Evolutionary conservation across 2,797 vertebrate species (phyloP), one percentile per base, ranked within the genome.

Genomic region (Helostoma temminkii): DNA sequence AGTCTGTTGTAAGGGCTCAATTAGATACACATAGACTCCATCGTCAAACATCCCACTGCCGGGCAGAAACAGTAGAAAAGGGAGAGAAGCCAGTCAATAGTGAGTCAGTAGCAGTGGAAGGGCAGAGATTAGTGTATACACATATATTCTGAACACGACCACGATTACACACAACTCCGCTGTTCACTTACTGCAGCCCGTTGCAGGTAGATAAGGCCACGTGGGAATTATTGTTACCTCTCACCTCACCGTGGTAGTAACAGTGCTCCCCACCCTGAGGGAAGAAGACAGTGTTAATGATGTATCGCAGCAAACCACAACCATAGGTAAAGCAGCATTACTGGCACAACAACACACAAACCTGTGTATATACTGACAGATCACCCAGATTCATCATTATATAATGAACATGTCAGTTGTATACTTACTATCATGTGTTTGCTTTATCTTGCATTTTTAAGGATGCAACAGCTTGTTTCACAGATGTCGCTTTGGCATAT

Each of bases 41-140:
- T 99, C 97, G 81, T 98, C 97, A 93, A 99, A 99, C 95, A 97
- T 96, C 67, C 98, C 98, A 76, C 98, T 99, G 83, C 80, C 80
- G 32, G 81, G 64, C 70, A 88, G 86, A 19, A 72, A 71, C 45
- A 71, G 69, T 59, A 72, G 52, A 74, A 67, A 70, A 83, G 58
- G 34, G 69, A 78, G 74, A 82, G 73, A 82, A 49, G 60, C 43
- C 54, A 66, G 77, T 89, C 76, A 49, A 87, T 87, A 82, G 9
- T 48, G 66, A 88, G 72, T 85, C 78, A 81, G 73, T 71, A 77
- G 37, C 56, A 82, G 66, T 54, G 47, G 48, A 66, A 30, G 61
- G 83, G 37, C 53, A 59, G 80, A 69, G 63, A 73, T 46, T 58
- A 78, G 43, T 71, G 58, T 37, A 71, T 78, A 56, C 66, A 67